A percentile compares a stretch with the other conserved stretches of the same genome.
Evolutionary conservation across 2,113 vertebrate species (phyloP).

Genomic region (Tylochromis polylepis): DNA sequence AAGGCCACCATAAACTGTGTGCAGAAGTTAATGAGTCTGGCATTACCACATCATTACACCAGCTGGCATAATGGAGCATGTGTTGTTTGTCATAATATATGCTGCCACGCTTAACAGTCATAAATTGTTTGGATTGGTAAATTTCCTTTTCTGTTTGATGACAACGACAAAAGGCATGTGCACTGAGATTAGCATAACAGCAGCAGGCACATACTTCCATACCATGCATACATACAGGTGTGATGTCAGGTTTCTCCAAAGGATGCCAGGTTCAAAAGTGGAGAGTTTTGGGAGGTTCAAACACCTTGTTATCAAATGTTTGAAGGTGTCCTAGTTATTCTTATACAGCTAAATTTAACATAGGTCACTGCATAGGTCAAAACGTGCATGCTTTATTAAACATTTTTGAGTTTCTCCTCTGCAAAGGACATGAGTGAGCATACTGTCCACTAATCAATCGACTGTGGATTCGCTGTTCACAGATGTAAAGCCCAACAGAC

Average conservation of each 20-base stretch:
- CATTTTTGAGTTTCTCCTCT: not conserved
- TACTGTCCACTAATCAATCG: not conserved
- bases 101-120: slow-evolving; percentile 91
- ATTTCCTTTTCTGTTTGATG: slow-evolving; percentile 24
- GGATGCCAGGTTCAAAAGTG: not conserved
- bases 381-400: not conserved
- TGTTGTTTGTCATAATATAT: slow-evolving; percentile 99
- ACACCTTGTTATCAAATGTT: not conserved
- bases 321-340: not conserved
- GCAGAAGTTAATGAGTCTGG: slow-evolving; percentile 97
- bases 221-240: not conserved
- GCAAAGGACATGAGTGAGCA: not conserved
- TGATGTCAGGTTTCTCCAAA: not conserved
- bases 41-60: slow-evolving; percentile 98
- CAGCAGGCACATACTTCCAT: not conserved
- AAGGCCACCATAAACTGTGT: slow-evolving; percentile 95
- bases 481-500: not conserved
- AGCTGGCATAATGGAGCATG: slow-evolving; percentile 96
- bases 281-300: not conserved
- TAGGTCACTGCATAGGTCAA: not conserved
- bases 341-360: not conserved
- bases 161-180: slow-evolving; percentile 15
- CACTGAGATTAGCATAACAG: not conserved
- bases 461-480: not conserved
- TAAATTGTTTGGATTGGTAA: slow-evolving; percentile 81